Percentiles rank a stretch among this genome's conserved stretches.
phyloP scores from a whole-genome alignment of 2,113 vertebrate genomes.

The Eolophus roseicapilla region DNA sequence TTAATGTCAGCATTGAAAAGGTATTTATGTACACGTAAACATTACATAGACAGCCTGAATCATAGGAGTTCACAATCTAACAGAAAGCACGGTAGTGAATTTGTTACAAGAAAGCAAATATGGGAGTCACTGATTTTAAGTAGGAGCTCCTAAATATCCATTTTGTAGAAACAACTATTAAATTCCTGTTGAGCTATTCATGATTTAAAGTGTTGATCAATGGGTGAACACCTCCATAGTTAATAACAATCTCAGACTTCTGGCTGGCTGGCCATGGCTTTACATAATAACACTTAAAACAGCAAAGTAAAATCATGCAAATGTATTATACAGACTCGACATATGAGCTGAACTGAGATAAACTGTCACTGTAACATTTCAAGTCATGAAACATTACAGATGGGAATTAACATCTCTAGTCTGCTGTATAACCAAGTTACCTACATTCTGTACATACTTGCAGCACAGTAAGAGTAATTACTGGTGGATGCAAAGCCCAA shows the following conservation, averaged over 20 bases:
- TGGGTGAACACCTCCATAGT: neutral
- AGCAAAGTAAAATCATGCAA: neutral
- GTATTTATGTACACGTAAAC: neutral
- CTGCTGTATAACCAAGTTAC: neutral
- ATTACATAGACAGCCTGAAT: neutral
- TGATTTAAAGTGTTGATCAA: neutral
- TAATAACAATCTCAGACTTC: neutral
- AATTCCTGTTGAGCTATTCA: neutral
- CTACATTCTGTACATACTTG: neutral
- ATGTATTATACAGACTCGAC: neutral
- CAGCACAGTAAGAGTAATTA: no score
- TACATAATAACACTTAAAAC: neutral
- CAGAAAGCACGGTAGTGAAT: neutral
- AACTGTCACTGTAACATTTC: neutral
- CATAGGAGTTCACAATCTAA: neutral
- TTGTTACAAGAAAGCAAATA: neutral
- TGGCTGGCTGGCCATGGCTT: neutral
- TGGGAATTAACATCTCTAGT: neutral
- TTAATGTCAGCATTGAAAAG: neutral
- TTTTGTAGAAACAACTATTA: neutral
- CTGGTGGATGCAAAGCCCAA: neutral
- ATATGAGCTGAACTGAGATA: neutral
- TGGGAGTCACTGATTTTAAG: neutral
- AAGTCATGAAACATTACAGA: neutral
- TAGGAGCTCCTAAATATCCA: neutral